Base-by-base conservation (phyloP, 2,113 vertebrate genomes). In the Heterocephalus glaber region DNA sequence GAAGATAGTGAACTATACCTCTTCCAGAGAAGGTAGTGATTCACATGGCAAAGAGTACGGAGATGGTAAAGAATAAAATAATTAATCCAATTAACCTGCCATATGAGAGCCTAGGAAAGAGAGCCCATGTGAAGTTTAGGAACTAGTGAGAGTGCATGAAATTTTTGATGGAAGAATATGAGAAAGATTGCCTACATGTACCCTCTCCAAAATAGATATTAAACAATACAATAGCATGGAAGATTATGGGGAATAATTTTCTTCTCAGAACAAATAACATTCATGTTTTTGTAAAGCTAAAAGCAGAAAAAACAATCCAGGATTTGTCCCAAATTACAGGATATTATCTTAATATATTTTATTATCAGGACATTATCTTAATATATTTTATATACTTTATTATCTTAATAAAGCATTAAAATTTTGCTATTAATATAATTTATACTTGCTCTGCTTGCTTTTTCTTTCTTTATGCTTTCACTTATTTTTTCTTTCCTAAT, bases 381-480 rank as follows among this genome's bases (percentile, higher is more conserved):
- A 26, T 61, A 63, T 30, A 63, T 10, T 30, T 63, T 63, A 6
- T 30, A 63, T 61, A 8, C 9, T 63, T 63, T 35, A 56, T 58
- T 33, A 14, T 26, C 17, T 54, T 90, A 68, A 74, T 47, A 52
- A 77, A 66, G 41, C 24, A 66, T 26, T 41, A 63, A 68, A 35
- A 52, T 30, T 11, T n/a, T 30, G 26, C 26, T 54, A 33, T 82
- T 30, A 86, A 33, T 41, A 41, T 0, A 4, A 76, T 24, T 86
- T 87, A 47, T 70, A 13, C 6, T 22, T 49, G 19, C 16, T 63
- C 52, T 58, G 10, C 44, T 82, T 56, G 38, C 65, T 82, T 86
- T 58, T 44, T 47, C 77, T 76, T 88, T 66, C 88, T 91, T 93
- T 86, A 54, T 72, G 49, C 49, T 89, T 86, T 80, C 52, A 28